Percentiles rank a stretch among this genome's conserved stretches.
Conservation (phyloP, 2,113 vertebrate species). For the Anhinga rufa region DNA sequence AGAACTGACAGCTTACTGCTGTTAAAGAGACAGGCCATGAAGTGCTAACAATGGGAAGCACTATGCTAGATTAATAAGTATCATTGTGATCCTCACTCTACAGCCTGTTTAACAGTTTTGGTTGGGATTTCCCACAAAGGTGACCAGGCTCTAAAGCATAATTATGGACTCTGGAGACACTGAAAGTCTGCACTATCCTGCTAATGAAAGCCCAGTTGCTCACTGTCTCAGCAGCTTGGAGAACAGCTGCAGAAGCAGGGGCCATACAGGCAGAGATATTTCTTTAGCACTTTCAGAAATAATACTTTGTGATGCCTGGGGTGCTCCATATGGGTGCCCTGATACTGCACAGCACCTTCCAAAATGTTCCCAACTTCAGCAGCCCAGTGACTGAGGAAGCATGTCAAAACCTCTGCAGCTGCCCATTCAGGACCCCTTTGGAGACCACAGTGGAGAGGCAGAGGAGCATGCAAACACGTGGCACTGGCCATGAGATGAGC, state of each 20-base stretch:
- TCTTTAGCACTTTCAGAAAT: neutral
- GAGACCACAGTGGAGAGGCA: neutral
- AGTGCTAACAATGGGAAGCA: neutral
- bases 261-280: neutral
- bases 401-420: neutral
- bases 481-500: neutral
- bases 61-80: neutral
- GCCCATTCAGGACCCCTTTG: neutral
- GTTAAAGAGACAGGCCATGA: neutral
- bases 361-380: neutral
- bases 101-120: neutral
- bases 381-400: neutral
- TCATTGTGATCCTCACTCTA: neutral
- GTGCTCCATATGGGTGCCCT: neutral
- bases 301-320: neutral
- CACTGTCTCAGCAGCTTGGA: neutral
- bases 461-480: neutral
- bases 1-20: neutral
- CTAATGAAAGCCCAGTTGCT: fast-evolving
- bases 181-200: too few relatives aligned
- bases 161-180: neutral
- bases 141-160: neutral
- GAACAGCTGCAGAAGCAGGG: neutral
- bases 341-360: fast-evolving
- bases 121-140: neutral